Evolutionary conservation across 1,140 invertebrate genomes (phyloP).

Genomic region (Phortica variegata): DNA sequence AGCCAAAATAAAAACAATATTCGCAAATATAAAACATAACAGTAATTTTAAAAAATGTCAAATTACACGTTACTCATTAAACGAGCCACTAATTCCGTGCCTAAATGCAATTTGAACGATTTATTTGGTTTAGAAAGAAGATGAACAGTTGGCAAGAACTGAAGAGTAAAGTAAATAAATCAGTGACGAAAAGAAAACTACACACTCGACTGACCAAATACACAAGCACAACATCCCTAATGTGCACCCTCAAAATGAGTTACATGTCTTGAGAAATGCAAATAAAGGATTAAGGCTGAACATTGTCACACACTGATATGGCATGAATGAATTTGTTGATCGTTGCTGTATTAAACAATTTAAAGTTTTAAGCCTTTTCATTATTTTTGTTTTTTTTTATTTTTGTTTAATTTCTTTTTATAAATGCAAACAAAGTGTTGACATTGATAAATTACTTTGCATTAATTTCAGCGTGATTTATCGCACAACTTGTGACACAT

Average conservation of each 20-base stretch:
- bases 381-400: constrained; percentile 27
- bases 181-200: constrained; percentile 15
- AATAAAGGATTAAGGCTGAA: constrained; percentile 17
- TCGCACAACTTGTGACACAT: constrained; percentile 42
- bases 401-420: constrained; percentile 2
- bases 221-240: background rate
- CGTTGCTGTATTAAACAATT: constrained; percentile 30
- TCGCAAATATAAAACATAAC: too few species aligned
- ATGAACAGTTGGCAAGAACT: background rate
- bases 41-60: too few species aligned
- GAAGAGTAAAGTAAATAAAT: constrained; percentile 1
- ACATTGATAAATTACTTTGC: constrained; percentile 54
- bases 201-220: background rate
- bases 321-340: background rate
- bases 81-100: constrained; percentile 56
- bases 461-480: constrained; percentile 56
- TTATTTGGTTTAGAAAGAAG: constrained; percentile 18
- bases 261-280: constrained; percentile 27
- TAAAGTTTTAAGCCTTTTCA: constrained; percentile 46
- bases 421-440: constrained; percentile 25
- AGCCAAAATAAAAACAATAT: too few species aligned
- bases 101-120: constrained; percentile 56
- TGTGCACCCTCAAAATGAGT: constrained; percentile 14
- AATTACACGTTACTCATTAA: too few species aligned
- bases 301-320: constrained; percentile 27